phyloP scores from a whole-genome alignment of 2,113 vertebrate species.

The Xenus cinereus region DNA sequence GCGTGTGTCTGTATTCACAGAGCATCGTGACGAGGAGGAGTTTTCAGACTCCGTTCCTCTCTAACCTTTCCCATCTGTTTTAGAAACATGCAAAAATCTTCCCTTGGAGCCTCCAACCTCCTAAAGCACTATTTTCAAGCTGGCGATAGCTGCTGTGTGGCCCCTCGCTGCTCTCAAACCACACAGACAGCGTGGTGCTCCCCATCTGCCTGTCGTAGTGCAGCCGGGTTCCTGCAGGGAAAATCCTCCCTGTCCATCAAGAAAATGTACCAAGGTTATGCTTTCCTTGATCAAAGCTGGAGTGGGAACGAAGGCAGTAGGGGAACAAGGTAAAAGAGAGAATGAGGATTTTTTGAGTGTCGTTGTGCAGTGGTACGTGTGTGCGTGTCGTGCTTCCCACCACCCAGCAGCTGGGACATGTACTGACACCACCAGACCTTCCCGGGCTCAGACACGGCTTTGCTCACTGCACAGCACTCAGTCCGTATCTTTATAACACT shows the following conservation, averaged over 20 bases:
- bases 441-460: not conserved
- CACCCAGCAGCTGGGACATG: not conserved
- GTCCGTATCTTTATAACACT: not conserved
- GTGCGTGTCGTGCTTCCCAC: not conserved
- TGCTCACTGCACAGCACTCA: not conserved
- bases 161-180: not conserved
- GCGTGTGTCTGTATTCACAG: not conserved
- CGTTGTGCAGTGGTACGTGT: rapidly evolving
- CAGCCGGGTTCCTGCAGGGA: not conserved
- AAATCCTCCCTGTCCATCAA: not conserved
- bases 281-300: not conserved
- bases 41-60: not conserved
- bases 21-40: not conserved
- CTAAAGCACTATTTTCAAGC: not conserved
- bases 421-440: not conserved
- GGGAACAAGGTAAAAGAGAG: not conserved
- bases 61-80: not conserved
- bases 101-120: not conserved
- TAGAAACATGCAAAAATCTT: not conserved
- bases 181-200: not conserved
- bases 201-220: not conserved
- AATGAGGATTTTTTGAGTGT: not conserved
- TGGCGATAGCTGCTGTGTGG: not conserved
- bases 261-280: not conserved
- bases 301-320: not conserved